Conservation (phyloP, 2,888 invertebrate genomes). For the Athetis lepigone region DNA sequence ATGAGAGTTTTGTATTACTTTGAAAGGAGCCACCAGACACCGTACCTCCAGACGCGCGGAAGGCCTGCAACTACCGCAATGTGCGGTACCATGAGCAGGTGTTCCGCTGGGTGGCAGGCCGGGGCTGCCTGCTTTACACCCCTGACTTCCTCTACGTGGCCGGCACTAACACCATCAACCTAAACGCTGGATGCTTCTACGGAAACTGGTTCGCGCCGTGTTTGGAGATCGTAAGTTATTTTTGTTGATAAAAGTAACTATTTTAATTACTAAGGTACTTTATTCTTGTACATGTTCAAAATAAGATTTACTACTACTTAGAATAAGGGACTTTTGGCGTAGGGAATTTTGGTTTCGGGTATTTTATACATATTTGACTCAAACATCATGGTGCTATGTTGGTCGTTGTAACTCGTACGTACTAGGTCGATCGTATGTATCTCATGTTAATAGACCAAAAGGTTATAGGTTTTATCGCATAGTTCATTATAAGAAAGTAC, state of each 20-base stretch:
- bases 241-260: not conserved
- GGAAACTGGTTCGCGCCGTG: conserved; percentile 82
- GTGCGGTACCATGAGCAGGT: conserved; percentile 82
- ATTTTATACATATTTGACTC: no score
- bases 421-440: no score
- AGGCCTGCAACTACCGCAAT: conserved; percentile 84
- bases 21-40: conserved; percentile 77
- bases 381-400: no score
- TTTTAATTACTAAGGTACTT: not conserved
- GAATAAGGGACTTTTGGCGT: no score
- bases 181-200: conserved; percentile 80
- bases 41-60: conserved; percentile 71
- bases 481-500: no score
- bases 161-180: conserved; percentile 78
- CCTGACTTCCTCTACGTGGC: conserved; percentile 81
- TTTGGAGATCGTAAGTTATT: conserved; percentile 82
- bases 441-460: no score
- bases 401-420: no score
- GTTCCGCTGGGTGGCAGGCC: conserved; percentile 85
- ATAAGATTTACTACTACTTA: no score
- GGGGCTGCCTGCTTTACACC: conserved; percentile 84
- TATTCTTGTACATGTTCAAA: no score
- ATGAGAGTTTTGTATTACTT: not conserved
- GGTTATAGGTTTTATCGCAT: no score
- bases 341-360: no score